Evolutionary conservation across 2,113 vertebrate species (phyloP), one percentile per base, ranked within the genome.

Genomic region (Trichomycterus rosablanca): DNA sequence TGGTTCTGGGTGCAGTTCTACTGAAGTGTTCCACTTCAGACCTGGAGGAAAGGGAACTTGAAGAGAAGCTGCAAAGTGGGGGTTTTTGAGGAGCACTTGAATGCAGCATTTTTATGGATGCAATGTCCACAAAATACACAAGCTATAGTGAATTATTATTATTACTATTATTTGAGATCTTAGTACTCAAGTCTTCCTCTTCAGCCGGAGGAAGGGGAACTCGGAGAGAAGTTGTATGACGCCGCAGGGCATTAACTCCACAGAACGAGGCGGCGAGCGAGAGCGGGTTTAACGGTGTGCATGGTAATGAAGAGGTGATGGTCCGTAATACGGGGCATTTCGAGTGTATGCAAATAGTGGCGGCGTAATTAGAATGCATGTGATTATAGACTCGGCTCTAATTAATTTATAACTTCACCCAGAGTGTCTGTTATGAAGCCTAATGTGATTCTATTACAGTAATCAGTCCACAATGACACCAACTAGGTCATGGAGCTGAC

Each of bases 381-480:
- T 86, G 80, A 85, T 88, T 84, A 88, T 86, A 86, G 82, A 66
- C 71, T 76, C 74, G 70, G 76, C 66, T 76, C 78, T 89, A 88
- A 88, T 88, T 88, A 87, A 89, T 88, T 86, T 87, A 88, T 86
- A 88, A 89, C 85, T 87, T 84, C n/a, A 83, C 80, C 82, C 87
- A 83, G 85, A 86, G 83, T 85, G 84, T 83, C 82, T 85, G 85
- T 83, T 86, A 86, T 82, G 83, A 72, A 81, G 80, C 78, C 79
- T 89, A 89, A 89, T 89, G 84, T 87, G 84, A 86, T 89, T 86
- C 83, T 85, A 86, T 88, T 86, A 88, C 80, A 80, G 75, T 85
- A 88, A 89, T 89, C 87, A 89, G 85, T 82, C 79, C 83, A 82
- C 85, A 89, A 89, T 89, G 86, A 88, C 86, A 89, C 80, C 79